Conservation (phyloP, 2,797 vertebrate genomes). For the Aselliscus stoliczkanus region DNA sequence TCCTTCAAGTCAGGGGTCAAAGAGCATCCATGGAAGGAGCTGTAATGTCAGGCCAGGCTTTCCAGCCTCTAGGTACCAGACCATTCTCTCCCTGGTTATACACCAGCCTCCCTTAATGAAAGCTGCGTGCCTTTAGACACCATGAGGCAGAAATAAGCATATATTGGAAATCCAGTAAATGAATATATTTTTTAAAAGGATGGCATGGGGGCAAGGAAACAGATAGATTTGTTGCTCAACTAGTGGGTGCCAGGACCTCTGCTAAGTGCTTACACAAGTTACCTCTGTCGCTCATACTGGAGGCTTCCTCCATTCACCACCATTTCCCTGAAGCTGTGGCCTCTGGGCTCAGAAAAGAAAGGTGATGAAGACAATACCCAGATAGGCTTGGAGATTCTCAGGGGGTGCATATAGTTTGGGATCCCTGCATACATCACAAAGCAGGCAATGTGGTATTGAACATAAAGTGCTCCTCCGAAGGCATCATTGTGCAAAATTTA, state of each 20-base stretch:
- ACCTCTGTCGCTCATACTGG: not conserved
- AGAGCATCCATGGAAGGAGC: not conserved
- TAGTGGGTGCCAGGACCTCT: not conserved
- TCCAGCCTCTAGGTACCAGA: not conserved
- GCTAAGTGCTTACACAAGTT: not conserved
- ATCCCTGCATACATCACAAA: not conserved
- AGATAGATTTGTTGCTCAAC: not conserved
- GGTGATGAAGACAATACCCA: not conserved
- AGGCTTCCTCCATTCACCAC: not conserved
- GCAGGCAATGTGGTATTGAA: not conserved
- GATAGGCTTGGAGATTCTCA: not conserved
- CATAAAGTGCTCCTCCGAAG: not conserved
- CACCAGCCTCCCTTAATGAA: not conserved
- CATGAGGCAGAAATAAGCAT: not conserved
- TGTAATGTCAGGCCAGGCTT: conserved; percentile 43
- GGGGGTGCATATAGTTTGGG: not conserved
- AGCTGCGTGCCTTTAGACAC: not conserved
- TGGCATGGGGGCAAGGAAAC: not conserved
- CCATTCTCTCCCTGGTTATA: not conserved
- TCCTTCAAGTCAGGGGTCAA: conserved; percentile 66
- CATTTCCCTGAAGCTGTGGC: not conserved
- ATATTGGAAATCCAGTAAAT: not conserved
- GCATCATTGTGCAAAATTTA: not conserved
- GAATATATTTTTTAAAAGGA: not conserved
- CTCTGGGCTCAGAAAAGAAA: not conserved